Base-by-base conservation (phyloP, 2,113 vertebrate genomes). In the Chloroceryle aenea region DNA sequence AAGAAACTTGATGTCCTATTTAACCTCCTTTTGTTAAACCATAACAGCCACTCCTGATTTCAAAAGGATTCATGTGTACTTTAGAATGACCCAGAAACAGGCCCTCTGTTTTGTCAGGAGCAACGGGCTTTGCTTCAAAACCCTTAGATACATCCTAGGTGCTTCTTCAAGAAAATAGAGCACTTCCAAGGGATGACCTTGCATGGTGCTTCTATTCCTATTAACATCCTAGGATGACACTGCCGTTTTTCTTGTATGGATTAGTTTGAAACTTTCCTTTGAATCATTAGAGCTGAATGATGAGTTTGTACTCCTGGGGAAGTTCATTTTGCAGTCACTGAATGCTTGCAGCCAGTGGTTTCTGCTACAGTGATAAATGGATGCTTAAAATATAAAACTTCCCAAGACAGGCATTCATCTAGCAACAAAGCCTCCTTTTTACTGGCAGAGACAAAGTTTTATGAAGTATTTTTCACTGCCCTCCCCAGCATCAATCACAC, bases 311-410 rank as follows among this genome's bases (percentile, higher is more conserved):
- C 68, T 88, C 50, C 52, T 30, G 48, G 76, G 68, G 68, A 88
- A 81, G 55, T 90, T 93, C 2, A 2, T 83, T 84, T 66, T 84
- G 48, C 68, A 95, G 43, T 83, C 14, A 42, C 64, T 89, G 88
- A 64, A 56, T 64, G 27, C 40, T 92, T 78, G 52, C 38, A 94
- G 78, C 52, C 71, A 61, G 15, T 66, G 61, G 36, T 91, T 36
- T 47, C 56, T 68, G 42, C 68, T 92, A 25, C 56, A 84, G 22
- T 79, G 75, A 93, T 63, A 87, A 91, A 96, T 89, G 42, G 32
- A 67, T 73, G 15, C 26, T 87, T 92, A 89, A 88, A 95, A 92
- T 83, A 71, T 77, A 90, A 38, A 72, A 63, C 42, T 95, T 92
- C 40, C 42, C 73, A 81, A 86, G 92, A 75, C 38, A 86, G 68